Conservation (phyloP, 64 coral and sea anemone species). For the Dendrophyllia cribrosa region DNA sequence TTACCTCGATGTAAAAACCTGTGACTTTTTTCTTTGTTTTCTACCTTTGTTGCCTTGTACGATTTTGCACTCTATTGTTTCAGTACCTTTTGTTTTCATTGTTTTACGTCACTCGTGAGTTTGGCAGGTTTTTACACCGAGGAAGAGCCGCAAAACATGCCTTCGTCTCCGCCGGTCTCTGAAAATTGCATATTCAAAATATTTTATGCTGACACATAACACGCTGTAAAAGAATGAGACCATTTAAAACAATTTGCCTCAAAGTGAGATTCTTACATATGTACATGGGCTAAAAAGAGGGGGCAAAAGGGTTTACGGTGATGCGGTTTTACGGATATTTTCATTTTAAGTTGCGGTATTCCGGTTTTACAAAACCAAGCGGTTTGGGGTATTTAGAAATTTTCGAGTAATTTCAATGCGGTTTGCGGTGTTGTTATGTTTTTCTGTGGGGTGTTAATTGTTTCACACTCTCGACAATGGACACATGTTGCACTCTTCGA, state of each 20-base stretch:
- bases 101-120: neutral
- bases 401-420: neutral
- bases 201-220: neutral
- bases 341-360: neutral
- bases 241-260: constrained; percentile 4
- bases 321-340: neutral
- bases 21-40: too few relatives aligned
- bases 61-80: too few relatives aligned
- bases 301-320: neutral
- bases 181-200: constrained; percentile 3
- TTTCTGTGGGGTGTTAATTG: neutral
- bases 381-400: constrained; percentile 4
- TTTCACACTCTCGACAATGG: neutral
- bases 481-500: constrained; percentile 2
- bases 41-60: too few relatives aligned
- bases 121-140: neutral
- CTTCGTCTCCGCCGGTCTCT: constrained; percentile 1
- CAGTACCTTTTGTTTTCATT: too few relatives aligned
- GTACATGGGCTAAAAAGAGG: constrained; percentile 1
- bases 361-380: neutral
- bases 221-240: neutral
- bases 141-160: neutral
- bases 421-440: neutral
- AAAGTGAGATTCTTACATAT: neutral
- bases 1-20: too few relatives aligned